Percentiles rank a stretch among this genome's conserved stretches.
Evolutionary conservation across 2,113 vertebrate species (phyloP).

Genomic region (Indri indri): DNA sequence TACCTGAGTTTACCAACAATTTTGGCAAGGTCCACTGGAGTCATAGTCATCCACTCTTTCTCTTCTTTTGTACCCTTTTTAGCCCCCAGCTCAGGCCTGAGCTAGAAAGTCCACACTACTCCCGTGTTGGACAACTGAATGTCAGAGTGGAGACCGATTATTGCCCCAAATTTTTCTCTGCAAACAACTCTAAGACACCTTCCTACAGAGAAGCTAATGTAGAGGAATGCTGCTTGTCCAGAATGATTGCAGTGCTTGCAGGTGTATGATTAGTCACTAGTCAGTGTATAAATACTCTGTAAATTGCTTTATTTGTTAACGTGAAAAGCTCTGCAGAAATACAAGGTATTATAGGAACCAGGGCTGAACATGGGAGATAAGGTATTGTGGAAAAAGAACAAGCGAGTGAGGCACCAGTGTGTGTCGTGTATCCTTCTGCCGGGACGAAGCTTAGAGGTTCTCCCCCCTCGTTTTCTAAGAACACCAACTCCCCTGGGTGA

Average conservation of each 20-base stretch:
- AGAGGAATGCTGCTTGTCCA: slow-evolving; percentile 66
- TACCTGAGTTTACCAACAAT: neutral
- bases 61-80: neutral
- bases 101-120: neutral
- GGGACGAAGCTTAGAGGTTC: slow-evolving; percentile 32
- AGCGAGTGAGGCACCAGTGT: slow-evolving; percentile 58
- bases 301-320: slow-evolving; percentile 76
- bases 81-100: neutral
- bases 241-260: slow-evolving; percentile 53
- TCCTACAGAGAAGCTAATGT: slow-evolving; percentile 12
- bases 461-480: slow-evolving; percentile 61
- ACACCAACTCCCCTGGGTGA: slow-evolving; percentile 69
- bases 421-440: slow-evolving; percentile 52
- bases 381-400: slow-evolving; percentile 34
- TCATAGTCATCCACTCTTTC: neutral
- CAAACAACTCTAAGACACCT: slow-evolving; percentile 33
- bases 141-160: slow-evolving; percentile 17
- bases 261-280: slow-evolving; percentile 71
- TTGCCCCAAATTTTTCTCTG: slow-evolving; percentile 22
- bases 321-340: slow-evolving; percentile 64
- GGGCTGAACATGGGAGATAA: slow-evolving; percentile 74
- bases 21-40: neutral
- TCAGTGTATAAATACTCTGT: slow-evolving; percentile 68
- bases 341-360: slow-evolving; percentile 59
- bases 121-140: neutral